phyloP scores from a whole-genome alignment of 2,888 invertebrate genomes.

The Pemphredon lugubris region DNA sequence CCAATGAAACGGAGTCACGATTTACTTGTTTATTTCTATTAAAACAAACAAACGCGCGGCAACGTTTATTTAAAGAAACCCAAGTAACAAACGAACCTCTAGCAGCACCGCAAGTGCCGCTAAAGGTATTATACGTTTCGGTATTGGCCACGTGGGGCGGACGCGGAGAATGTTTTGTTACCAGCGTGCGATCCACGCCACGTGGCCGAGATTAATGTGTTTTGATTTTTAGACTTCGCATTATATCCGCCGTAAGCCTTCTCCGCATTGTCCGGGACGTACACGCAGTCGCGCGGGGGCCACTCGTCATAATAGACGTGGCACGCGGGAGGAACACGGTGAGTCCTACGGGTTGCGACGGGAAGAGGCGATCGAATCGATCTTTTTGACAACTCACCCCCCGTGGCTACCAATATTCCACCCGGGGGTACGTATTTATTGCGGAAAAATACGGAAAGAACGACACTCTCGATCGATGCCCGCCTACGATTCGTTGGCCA shows the following conservation, averaged over 20 bases:
- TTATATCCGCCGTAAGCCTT: constrained; percentile 74
- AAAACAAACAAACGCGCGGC: neutral
- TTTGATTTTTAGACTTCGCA: constrained; percentile 80
- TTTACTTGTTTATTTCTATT: too few species aligned
- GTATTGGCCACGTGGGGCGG: constrained; percentile 46
- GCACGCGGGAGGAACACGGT: constrained; percentile 38
- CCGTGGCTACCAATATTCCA: constrained; percentile 15
- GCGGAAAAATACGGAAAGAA: constrained; percentile 21
- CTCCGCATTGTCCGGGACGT: constrained; percentile 67
- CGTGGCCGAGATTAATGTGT: constrained; percentile 81
- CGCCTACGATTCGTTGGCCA: neutral
- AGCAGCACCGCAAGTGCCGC: constrained; percentile 46
- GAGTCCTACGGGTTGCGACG: constrained; percentile 36
- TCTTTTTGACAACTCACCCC: constrained; percentile 45
- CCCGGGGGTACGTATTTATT: constrained; percentile 25
- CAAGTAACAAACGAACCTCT: constrained; percentile 18
- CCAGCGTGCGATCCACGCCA: constrained; percentile 78
- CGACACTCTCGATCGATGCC: constrained; percentile 24
- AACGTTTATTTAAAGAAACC: constrained; percentile 6
- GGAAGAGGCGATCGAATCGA: constrained; percentile 48
- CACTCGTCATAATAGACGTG: constrained; percentile 48
- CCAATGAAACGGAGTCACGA: too few species aligned
- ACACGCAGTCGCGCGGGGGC: constrained; percentile 46
- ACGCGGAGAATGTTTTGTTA: constrained; percentile 61
- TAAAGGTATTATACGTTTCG: constrained; percentile 18